Percentiles rank a stretch among this genome's conserved stretches.
phyloP scores from a whole-genome alignment of 1,140 invertebrate species.

The Camponotus pennsylvanicus region DNA sequence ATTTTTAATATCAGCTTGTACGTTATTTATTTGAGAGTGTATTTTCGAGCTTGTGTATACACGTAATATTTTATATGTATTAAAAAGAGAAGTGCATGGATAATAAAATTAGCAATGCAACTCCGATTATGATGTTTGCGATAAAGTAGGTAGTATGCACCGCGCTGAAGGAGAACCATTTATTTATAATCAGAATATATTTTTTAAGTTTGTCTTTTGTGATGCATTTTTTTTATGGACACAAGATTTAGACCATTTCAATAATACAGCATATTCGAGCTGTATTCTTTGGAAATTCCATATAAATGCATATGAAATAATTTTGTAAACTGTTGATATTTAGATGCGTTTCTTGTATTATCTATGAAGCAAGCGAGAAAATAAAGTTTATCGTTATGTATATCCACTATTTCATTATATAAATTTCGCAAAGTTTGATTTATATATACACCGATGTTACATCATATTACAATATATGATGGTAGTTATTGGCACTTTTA shows the following conservation, averaged over 20 bases:
- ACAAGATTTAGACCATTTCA: background rate
- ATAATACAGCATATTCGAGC: conserved; percentile 10
- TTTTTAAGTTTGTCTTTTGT: conserved; percentile 23
- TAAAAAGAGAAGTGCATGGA: background rate
- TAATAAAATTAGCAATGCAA: background rate
- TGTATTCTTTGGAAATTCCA: conserved; percentile 1
- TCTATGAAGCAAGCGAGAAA: conserved; percentile 17
- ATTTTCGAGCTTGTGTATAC: conserved; percentile 23
- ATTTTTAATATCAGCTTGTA: conserved; percentile 13
- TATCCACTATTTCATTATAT: conserved; percentile 30
- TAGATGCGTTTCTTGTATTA: conserved; percentile 53
- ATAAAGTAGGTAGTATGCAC: background rate
- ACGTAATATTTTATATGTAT: conserved; percentile 6
- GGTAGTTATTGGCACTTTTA: background rate
- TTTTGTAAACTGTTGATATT: conserved; percentile 57
- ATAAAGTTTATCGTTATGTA: conserved; percentile 41
- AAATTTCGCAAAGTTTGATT: background rate
- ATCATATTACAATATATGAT: background rate
- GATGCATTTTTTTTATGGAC: conserved; percentile 18
- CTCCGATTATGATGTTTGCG: background rate
- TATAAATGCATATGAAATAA: conserved; percentile 38
- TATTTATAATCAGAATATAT: conserved; percentile 41
- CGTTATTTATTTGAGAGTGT: conserved; percentile 27
- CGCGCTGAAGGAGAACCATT: background rate
- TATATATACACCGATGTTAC: background rate